phyloP scores from a whole-genome alignment of 1,140 invertebrate genomes.

The Sarcophaga bullata region DNA sequence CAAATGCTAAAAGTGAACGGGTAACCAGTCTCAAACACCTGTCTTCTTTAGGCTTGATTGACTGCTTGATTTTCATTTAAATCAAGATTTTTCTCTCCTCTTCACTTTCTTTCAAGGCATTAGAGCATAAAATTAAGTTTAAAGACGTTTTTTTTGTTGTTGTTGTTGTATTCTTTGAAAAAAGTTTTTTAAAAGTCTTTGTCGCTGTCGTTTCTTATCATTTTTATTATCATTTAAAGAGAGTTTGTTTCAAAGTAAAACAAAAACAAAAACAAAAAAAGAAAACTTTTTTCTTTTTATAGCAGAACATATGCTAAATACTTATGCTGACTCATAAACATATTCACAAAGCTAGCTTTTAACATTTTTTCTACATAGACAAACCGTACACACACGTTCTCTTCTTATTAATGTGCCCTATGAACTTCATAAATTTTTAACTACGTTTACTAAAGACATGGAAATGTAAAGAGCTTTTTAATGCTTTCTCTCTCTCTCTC shows the following conservation, averaged over 20 bases:
- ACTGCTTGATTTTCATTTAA: neutral
- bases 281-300: neutral
- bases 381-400: neutral
- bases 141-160: neutral
- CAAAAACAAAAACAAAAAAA: neutral
- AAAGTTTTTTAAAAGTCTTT: neutral
- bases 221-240: neutral
- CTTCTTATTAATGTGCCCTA: neutral
- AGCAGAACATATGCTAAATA: neutral
- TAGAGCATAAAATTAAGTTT: slow-evolving; percentile 5
- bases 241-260: neutral
- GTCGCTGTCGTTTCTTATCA: neutral
- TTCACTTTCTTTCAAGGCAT: neutral
- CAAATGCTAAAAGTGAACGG: too few species aligned
- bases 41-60: neutral
- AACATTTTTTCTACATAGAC: neutral
- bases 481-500: too few species aligned
- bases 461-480: neutral
- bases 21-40: neutral
- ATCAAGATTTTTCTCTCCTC: neutral
- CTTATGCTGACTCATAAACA: neutral
- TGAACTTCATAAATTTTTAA: slow-evolving; percentile 16
- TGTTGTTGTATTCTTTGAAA: neutral
- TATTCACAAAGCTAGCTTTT: too few species aligned
- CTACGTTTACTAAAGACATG: neutral